A percentile compares a stretch with the other conserved stretches of the same genome.
Evolutionary conservation across 2,888 invertebrate species (phyloP).

Genomic region (Nephrotoma flavescens): DNA sequence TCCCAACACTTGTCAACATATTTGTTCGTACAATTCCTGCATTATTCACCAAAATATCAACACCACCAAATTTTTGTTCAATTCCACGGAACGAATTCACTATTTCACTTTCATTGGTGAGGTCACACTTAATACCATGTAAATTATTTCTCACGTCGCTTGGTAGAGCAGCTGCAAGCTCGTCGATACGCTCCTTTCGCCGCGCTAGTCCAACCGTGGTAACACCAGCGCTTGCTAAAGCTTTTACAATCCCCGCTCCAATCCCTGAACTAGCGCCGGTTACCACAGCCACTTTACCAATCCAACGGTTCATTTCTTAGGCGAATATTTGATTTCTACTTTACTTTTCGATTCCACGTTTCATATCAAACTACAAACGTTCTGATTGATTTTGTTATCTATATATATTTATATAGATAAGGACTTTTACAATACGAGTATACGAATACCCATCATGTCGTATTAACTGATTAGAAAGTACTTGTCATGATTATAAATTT

Average conservation of each 20-base stretch:
- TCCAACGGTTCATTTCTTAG: too few species aligned
- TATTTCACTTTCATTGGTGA: constrained; percentile 38
- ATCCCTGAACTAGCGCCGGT: constrained; percentile 20
- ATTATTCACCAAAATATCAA: constrained; percentile 42
- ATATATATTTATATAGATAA: too few species aligned
- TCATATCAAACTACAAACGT: too few species aligned
- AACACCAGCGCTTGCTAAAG: constrained; percentile 34
- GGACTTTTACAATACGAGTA: too few species aligned
- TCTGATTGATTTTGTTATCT: too few species aligned
- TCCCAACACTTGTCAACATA: constrained; percentile 11
- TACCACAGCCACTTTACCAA: too few species aligned
- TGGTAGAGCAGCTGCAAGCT: constrained; percentile 9
- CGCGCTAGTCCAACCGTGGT: constrained; percentile 39
- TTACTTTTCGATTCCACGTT: too few species aligned
- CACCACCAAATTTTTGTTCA: constrained; percentile 33
- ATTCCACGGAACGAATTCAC: constrained; percentile 36
- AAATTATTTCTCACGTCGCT: constrained; percentile 15
- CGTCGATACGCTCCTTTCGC: constrained; percentile 29
- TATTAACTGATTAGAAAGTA: too few species aligned
- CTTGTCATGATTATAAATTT: too few species aligned
- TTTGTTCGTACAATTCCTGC: constrained; percentile 30
- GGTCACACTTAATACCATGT: constrained; percentile 35
- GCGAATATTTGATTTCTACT: too few species aligned
- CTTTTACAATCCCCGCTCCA: constrained; percentile 33
- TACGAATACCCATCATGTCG: too few species aligned